phyloP scores from a whole-genome alignment of 2,113 vertebrate genomes.

The Odobenus rosmarus region DNA sequence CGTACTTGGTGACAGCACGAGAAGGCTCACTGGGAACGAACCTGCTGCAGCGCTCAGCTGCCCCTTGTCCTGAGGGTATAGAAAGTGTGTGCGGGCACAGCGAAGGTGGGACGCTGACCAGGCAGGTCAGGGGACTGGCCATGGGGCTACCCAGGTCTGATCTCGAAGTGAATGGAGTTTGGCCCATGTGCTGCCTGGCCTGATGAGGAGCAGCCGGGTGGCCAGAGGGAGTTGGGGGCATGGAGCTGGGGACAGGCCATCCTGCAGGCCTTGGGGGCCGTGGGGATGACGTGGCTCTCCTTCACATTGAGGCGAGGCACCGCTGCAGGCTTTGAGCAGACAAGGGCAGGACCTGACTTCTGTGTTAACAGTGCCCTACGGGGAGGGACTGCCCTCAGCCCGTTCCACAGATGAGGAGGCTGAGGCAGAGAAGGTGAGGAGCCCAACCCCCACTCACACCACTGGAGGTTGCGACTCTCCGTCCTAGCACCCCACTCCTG shows the following conservation, averaged over 20 bases:
- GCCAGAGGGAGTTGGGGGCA: background rate
- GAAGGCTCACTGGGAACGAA: rapidly evolving
- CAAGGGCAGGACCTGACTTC: rapidly evolving
- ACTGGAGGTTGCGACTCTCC: too few relatives aligned
- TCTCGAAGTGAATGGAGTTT: background rate
- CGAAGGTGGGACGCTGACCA: background rate
- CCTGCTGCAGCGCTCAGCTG: background rate
- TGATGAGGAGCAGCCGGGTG: rapidly evolving
- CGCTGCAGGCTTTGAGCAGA: background rate
- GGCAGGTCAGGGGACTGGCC: background rate
- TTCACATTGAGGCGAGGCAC: too few relatives aligned
- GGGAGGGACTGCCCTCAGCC: background rate
- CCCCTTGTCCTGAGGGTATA: rapidly evolving
- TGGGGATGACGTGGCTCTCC: background rate
- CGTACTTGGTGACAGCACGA: background rate
- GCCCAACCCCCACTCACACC: background rate
- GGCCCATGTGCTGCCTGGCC: background rate
- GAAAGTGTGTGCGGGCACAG: rapidly evolving
- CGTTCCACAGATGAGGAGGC: background rate
- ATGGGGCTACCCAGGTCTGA: background rate
- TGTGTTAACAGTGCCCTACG: rapidly evolving
- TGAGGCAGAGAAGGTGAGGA: too few relatives aligned
- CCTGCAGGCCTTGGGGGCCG: rapidly evolving
- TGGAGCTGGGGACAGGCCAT: background rate
- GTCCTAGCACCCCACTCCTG: rapidly evolving